Conservation (phyloP, 2,113 vertebrate genomes). For the Strix uralensis region DNA sequence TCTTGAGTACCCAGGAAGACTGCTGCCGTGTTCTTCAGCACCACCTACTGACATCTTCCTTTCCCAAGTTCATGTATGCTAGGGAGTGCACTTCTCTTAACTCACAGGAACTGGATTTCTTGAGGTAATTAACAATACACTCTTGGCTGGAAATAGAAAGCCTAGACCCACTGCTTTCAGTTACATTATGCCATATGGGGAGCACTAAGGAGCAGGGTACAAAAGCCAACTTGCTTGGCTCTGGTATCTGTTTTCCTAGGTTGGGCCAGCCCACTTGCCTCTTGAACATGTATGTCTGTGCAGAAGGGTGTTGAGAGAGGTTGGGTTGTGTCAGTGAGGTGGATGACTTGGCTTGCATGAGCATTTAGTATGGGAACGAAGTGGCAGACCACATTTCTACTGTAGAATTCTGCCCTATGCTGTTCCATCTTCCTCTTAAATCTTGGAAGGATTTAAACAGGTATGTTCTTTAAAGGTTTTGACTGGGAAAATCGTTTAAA, state of each 20-base stretch:
- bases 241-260: neutral
- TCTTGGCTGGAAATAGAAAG: neutral
- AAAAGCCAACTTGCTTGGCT: conserved; percentile 17
- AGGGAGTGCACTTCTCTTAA: neutral
- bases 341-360: neutral
- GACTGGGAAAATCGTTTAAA: neutral
- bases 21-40: conserved; percentile 36
- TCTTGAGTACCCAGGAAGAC: neutral
- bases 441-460: neutral
- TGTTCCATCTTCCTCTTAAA: neutral
- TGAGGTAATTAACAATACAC: neutral
- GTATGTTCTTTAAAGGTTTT: neutral
- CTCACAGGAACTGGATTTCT: neutral
- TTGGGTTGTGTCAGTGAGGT: neutral
- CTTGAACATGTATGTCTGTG: neutral
- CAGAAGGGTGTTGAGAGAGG: neutral
- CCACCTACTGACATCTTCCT: conserved; percentile 41
- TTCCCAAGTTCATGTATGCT: neutral
- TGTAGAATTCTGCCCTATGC: neutral
- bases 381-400: neutral
- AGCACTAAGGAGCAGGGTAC: neutral
- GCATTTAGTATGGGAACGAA: neutral
- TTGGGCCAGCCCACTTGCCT: neutral
- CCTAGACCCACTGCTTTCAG: neutral
- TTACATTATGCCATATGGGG: neutral